Percentiles rank a stretch among this genome's conserved stretches.
phyloP scores from a whole-genome alignment of 1,140 invertebrate genomes.

The Sycophaga agraensis region DNA sequence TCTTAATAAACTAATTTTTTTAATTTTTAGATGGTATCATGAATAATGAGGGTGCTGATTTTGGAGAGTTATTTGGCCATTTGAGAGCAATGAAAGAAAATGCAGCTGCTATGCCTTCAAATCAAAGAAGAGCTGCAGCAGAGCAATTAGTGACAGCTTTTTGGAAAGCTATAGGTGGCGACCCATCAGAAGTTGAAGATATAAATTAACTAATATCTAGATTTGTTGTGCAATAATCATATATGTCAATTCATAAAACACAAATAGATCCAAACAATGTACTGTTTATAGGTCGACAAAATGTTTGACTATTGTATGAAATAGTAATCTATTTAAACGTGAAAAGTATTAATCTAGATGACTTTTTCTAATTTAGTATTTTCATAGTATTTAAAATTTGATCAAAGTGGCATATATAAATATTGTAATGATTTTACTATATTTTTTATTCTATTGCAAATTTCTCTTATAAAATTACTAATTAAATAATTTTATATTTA shows the following conservation, averaged over 20 bases:
- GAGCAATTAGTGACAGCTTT: slow-evolving; percentile 78
- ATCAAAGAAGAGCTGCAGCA: slow-evolving; percentile 70
- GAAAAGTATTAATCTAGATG: not conserved
- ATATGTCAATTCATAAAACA: not conserved
- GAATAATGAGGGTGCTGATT: slow-evolving; percentile 59
- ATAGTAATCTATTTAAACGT: not conserved
- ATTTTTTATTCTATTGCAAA: slow-evolving; percentile 1
- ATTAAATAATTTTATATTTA: too few species aligned
- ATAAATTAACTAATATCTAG: slow-evolving; percentile 1
- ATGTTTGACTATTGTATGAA: not conserved
- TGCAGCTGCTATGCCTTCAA: slow-evolving; percentile 63
- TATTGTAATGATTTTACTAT: slow-evolving; percentile 16
- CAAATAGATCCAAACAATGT: not conserved
- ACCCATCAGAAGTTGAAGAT: slow-evolving; percentile 69
- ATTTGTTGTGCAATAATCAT: not conserved
- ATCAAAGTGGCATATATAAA: too few species aligned
- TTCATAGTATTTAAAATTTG: not conserved
- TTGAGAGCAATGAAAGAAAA: slow-evolving; percentile 70
- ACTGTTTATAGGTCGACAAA: not conserved
- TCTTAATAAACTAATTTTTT: slow-evolving; percentile 4
- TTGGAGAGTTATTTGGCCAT: slow-evolving; percentile 66
- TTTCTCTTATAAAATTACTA: too few species aligned
- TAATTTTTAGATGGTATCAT: slow-evolving; percentile 52
- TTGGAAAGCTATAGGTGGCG: slow-evolving; percentile 76
- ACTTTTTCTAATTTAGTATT: too few species aligned